These are phyloP conservation scores for Oscarella lobularis DNA, from an alignment of 37 sponge, comb jelly and placozoan species.

Conservation along the genomic window DNA sequence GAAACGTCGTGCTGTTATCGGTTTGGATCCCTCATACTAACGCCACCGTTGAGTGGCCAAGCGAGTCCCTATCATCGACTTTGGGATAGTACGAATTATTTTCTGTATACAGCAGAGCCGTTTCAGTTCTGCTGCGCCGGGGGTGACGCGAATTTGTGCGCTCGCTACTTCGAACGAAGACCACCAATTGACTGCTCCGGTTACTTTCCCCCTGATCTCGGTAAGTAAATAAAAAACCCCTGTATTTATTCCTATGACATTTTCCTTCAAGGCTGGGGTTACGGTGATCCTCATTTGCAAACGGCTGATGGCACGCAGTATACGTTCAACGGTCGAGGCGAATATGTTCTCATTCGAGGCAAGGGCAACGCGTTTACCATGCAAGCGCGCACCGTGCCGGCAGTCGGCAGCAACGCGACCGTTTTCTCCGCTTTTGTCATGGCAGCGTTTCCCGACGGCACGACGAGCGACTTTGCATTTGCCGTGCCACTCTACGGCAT, in stretches of 20 bases:
- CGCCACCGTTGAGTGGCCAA: too few relatives aligned
- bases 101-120: too few relatives aligned
- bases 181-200: constrained; percentile 7
- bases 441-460: not conserved
- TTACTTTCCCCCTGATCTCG: not conserved
- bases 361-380: not conserved
- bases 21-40: too few relatives aligned
- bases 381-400: not conserved
- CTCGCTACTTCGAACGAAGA: not conserved
- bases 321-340: constrained; percentile 71
- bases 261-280: constrained; percentile 25
- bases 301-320: constrained; percentile 42
- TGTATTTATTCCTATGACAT: not conserved
- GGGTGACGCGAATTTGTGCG: constrained; percentile 1
- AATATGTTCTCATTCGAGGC: constrained; percentile 10
- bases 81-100: too few relatives aligned
- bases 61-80: too few relatives aligned
- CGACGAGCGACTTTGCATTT: not conserved
- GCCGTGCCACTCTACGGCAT: not conserved
- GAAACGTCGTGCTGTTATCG: too few relatives aligned
- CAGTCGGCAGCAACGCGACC: not conserved
- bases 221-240: not conserved
- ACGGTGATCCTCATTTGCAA: constrained; percentile 62
- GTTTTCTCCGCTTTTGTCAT: constrained; percentile 8
- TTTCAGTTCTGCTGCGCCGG: too few relatives aligned